phyloP scores from a whole-genome alignment of 2,797 vertebrate species.

The Tiaroga cobitis region DNA sequence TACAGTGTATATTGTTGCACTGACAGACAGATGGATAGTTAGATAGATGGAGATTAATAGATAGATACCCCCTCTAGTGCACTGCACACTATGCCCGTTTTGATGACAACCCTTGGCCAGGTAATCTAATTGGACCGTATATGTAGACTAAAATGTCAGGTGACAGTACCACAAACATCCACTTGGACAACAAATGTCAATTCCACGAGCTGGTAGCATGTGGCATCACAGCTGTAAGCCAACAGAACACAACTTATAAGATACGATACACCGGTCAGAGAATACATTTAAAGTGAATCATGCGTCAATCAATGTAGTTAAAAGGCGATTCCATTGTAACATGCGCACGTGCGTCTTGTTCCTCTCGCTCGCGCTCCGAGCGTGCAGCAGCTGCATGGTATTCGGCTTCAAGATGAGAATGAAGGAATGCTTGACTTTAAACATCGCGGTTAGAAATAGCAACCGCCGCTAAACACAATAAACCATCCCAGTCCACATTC shows the following conservation, averaged over 20 bases:
- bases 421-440: conserved; percentile 23
- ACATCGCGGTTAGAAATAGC: background rate
- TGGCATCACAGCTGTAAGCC: conserved; percentile 8
- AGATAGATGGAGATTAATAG: background rate
- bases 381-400: conserved; percentile 13
- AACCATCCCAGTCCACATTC: background rate
- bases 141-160: background rate
- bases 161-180: background rate
- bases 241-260: background rate
- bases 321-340: background rate
- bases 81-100: conserved; percentile 2
- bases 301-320: background rate
- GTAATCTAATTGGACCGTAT: conserved; percentile 7
- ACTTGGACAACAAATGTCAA: background rate
- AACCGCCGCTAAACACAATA: background rate
- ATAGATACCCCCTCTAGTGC: background rate
- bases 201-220: background rate
- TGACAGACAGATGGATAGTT: background rate
- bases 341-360: conserved; percentile 17
- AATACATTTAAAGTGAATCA: background rate
- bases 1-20: too few species aligned
- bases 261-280: background rate
- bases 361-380: background rate
- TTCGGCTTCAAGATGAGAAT: background rate
- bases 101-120: background rate